phyloP scores from a whole-genome alignment of 2,113 vertebrate species.

The Syngnathus scovelli region DNA sequence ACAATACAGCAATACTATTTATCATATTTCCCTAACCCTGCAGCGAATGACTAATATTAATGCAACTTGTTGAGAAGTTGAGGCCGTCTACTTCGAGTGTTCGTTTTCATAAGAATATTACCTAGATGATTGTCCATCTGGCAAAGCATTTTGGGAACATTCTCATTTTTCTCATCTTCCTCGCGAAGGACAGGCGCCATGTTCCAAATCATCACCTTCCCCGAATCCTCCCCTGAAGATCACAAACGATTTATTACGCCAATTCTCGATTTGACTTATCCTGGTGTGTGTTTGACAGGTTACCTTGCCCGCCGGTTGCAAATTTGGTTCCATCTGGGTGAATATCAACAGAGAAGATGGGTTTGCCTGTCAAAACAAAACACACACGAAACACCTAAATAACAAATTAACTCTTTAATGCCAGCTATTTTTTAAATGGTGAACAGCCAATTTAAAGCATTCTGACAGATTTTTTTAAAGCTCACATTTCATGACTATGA shows the following conservation, averaged over 20 bases:
- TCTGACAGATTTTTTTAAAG: too few species aligned
- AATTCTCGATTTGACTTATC: background rate
- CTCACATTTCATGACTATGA: too few species aligned
- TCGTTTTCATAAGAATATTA: conserved; percentile 47
- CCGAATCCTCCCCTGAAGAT: conserved; percentile 92
- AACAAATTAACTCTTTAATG: background rate
- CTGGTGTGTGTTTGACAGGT: background rate
- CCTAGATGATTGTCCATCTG: conserved; percentile 99
- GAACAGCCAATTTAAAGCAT: too few species aligned
- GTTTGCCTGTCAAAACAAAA: conserved; percentile 80
- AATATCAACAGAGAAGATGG: conserved; percentile 98
- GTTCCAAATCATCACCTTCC: conserved; percentile 99
- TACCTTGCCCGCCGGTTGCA: conserved; percentile 97
- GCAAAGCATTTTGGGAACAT: conserved; percentile 97
- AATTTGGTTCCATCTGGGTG: conserved; percentile 98
- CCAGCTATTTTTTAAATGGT: too few species aligned
- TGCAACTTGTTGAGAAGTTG: too few species aligned
- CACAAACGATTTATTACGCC: background rate
- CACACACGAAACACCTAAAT: background rate
- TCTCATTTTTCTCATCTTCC: conserved; percentile 97
- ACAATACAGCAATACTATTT: too few species aligned
- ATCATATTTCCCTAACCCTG: too few species aligned
- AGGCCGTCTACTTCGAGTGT: too few species aligned
- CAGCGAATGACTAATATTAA: too few species aligned
- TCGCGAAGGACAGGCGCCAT: conserved; percentile 95